Evolutionary conservation across 2,113 vertebrate species (phyloP).

Genomic region (Leuciscus idus): DNA sequence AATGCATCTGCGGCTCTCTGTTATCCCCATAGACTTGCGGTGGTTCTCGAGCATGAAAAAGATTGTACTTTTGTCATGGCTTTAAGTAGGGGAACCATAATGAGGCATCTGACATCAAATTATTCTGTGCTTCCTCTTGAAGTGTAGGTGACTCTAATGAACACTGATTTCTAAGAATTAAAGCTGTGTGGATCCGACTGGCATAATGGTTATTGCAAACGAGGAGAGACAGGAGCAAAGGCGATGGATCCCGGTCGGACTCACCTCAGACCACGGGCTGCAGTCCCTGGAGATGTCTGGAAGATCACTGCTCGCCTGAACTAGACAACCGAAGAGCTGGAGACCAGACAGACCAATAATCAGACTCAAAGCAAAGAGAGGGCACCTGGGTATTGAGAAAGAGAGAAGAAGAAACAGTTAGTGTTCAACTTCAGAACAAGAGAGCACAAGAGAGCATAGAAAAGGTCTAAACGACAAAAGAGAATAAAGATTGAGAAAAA

Average conservation of each 20-base stretch:
- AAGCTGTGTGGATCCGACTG: background rate
- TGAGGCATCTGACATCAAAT: slow-evolving; percentile 47
- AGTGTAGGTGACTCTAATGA: slow-evolving; percentile 41
- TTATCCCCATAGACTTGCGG: slow-evolving; percentile 34
- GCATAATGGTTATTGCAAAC: background rate
- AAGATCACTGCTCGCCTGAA: slow-evolving; percentile 6
- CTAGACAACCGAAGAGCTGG: slow-evolving; percentile 2
- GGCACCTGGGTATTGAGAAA: slow-evolving; percentile 52
- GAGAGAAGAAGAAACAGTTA: slow-evolving; percentile 31
- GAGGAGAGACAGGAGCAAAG: slow-evolving; percentile 16
- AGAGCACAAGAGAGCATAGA: slow-evolving; percentile 34
- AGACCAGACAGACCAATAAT: slow-evolving; percentile 7
- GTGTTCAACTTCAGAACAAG: slow-evolving; percentile 50
- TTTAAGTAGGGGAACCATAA: slow-evolving; percentile 40
- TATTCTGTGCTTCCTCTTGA: slow-evolving; percentile 34
- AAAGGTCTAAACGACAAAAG: slow-evolving; percentile 34
- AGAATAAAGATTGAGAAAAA: slow-evolving; percentile 34
- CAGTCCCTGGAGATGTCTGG: slow-evolving; percentile 11
- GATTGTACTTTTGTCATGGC: slow-evolving; percentile 34
- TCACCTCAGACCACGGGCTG: slow-evolving; percentile 25
- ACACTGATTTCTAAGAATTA: slow-evolving; percentile 50
- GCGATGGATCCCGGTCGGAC: background rate
- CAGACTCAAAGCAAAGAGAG: slow-evolving; percentile 27
- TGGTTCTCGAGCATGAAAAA: slow-evolving; percentile 38
- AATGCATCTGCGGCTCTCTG: slow-evolving; percentile 47